Base-by-base conservation (phyloP, 2,797 vertebrate genomes). In the Apogon hyalosoma region DNA sequence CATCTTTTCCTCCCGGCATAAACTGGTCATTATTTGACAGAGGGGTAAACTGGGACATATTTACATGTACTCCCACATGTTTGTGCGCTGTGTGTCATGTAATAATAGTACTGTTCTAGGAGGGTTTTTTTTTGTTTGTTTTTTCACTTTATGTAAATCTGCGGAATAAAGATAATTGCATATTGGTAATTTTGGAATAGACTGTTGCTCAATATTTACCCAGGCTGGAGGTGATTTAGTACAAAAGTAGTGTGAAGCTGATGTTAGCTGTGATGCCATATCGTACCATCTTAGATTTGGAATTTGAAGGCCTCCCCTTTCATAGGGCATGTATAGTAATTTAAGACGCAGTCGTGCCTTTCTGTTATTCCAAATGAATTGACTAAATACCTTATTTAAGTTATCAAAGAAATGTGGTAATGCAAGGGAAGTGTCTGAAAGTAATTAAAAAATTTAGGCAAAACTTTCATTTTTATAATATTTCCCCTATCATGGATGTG, bases 401-500 rank as follows among this genome's bases (percentile, higher is more conserved):
- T 21, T 42, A 2, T 40, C 15, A 18, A 46, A 28, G 11, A 28
- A 43, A 0, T 19, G 28, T 67, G 54, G 2, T n/a, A 68, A 11
- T 53, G 19, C 12, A 78, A 10, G n/a, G 46, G 21, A 24, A 50
- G 48, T 41, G 16, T n/a, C 62, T 56, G 65, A 21, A 73, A 77
- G 51, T 2, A 51, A 2, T 57, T 59, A 2, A 21, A 21, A 21
- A 21, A 21, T 21, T 21, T 21, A 21, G 19, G n/a, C n/a, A n/a
- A n/a, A n/a, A n/a, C n/a, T n/a, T n/a, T n/a, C n/a, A 80, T 75
- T 63, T 73, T 66, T 28, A 71, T 68, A 6, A 56, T 0, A 66
- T 77, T 67, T 55, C 14, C n/a, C 60, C 70, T 0, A 72, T 16
- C 73, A 82, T 67, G 0, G 63, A 74, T 54, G 79, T 64, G 1